Conservation (phyloP, 2,888 invertebrate genomes). For the Lepidochrysops patricia region DNA sequence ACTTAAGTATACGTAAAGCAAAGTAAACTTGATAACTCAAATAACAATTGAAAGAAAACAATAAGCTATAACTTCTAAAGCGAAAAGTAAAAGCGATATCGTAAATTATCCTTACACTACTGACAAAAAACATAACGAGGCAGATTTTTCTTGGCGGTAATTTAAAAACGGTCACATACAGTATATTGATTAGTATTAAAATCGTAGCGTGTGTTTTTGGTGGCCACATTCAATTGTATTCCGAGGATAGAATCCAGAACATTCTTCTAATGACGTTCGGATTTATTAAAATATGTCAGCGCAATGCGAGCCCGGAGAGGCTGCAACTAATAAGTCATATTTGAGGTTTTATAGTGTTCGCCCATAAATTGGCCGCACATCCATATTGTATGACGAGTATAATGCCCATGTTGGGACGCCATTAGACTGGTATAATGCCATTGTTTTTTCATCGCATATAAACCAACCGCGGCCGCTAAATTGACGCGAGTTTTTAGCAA, state of each 20-base stretch:
- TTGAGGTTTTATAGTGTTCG: slow-evolving; percentile 53
- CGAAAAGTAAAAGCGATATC: not conserved
- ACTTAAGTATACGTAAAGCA: no score
- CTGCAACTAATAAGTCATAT: slow-evolving; percentile 70
- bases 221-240: slow-evolving; percentile 70
- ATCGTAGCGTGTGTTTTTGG: slow-evolving; percentile 63
- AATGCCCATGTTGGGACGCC: slow-evolving; percentile 70
- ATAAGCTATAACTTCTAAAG: not conserved
- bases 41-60: not conserved
- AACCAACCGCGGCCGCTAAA: slow-evolving; percentile 50
- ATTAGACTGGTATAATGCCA: slow-evolving; percentile 68
- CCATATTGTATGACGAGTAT: slow-evolving; percentile 71
- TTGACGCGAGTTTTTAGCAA: slow-evolving; percentile 41
- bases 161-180: slow-evolving; percentile 6
- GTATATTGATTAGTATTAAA: slow-evolving; percentile 40
- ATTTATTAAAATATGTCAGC: slow-evolving; percentile 63
- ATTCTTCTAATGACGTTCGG: slow-evolving; percentile 61
- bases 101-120: slow-evolving; percentile 9
- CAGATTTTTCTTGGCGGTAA: not conserved
- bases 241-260: slow-evolving; percentile 50
- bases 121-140: slow-evolving; percentile 7
- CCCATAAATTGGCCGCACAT: slow-evolving; percentile 68
- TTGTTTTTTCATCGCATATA: slow-evolving; percentile 59
- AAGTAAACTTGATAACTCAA: not conserved
- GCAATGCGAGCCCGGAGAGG: slow-evolving; percentile 46